Evolutionary conservation across 1,140 invertebrate genomes (phyloP), one percentile per base, ranked within the genome.

Genomic region (Rhyacophila brunnea): DNA sequence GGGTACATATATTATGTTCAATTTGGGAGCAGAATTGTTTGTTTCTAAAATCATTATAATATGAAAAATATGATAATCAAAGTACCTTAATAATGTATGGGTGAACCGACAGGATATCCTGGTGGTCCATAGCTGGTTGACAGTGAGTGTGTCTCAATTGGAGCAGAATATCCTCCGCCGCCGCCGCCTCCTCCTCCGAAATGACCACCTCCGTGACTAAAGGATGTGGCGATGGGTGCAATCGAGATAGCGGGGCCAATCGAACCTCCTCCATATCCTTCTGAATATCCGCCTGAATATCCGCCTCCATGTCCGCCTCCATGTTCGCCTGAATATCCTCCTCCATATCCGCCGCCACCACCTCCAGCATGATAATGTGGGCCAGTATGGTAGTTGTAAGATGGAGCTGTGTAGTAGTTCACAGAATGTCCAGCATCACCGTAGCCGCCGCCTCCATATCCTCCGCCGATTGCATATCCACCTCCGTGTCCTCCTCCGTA

Each of bases 371-470:
- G 1, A 28, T 58, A 58, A 11, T 44, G 15, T 11, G 55, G 55
- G 18, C 55, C 55, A 32, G 55, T 48, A 20, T 57, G 54, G 44
- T 57, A 57, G 43, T 38, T 57, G 45, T 58, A 58, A 23, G 55
- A 49, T 13, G 55, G 55, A 5, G 45, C 55, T 5, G 55, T 48
- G 36, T 57, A 38, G 28, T 49, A 58, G 35, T 14, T 43, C 17
- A 49, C n/a, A 14, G 32, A 42, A 36, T 46, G 56, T 23, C 14
- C 13, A 10, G 1, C 44, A 14, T 14, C 11, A 5, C 3, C 15
- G 6, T n/a, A 2, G 7, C 15, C 6, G 11, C 44, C 44, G n/a
- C 44, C 20, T n/a, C 11, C 11, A 5, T 19, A 5, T 17, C 44
- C 44, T 46, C 44, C 44, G 15, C 44, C 20, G 44, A 14, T 4